Percentiles rank a stretch among this genome's conserved stretches.
Conservation (phyloP, 2,888 invertebrate species). For the Tachina grossa region DNA sequence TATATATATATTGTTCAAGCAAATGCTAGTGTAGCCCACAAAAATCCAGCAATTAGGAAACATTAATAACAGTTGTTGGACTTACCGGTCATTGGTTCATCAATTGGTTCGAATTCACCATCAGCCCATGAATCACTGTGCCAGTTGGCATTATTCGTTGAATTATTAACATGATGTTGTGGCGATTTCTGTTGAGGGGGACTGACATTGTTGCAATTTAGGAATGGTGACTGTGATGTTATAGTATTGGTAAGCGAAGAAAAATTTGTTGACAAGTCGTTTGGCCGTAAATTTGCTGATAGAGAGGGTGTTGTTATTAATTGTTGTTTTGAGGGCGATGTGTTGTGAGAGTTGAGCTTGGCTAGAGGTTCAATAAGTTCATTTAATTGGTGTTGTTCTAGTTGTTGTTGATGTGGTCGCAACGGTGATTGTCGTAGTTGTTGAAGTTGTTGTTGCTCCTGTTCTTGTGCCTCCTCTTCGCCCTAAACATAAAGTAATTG, state of each 20-base stretch:
- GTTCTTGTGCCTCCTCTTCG: conserved; percentile 81
- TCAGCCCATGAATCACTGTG: conserved; percentile 88
- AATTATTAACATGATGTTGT: conserved; percentile 79
- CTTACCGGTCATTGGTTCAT: conserved; percentile 86
- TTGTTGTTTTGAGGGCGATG: conserved; percentile 76
- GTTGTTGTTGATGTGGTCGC: conserved; percentile 79
- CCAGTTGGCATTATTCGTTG: conserved; percentile 82
- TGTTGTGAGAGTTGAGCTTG: conserved; percentile 78
- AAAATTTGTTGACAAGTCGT: conserved; percentile 77
- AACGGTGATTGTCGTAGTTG: conserved; percentile 74
- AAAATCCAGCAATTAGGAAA: not conserved
- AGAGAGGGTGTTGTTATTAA: conserved; percentile 68
- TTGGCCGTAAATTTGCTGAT: conserved; percentile 78
- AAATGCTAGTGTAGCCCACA: not conserved
- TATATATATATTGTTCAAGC: not conserved
- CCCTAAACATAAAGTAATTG: conserved; percentile 74
- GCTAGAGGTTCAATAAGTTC: conserved; percentile 80
- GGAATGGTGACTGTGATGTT: conserved; percentile 76
- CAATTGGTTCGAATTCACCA: conserved; percentile 91
- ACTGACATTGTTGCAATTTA: conserved; percentile 82
- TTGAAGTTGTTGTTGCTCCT: conserved; percentile 79
- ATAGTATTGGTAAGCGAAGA: conserved; percentile 75
- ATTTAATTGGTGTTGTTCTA: conserved; percentile 79
- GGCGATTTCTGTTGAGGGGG: conserved; percentile 75
- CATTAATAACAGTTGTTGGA: conserved; percentile 1